These are phyloP conservation scores for Varanus salvator DNA, from an alignment of 2,113 vertebrate species.

Conservation along the genomic window DNA sequence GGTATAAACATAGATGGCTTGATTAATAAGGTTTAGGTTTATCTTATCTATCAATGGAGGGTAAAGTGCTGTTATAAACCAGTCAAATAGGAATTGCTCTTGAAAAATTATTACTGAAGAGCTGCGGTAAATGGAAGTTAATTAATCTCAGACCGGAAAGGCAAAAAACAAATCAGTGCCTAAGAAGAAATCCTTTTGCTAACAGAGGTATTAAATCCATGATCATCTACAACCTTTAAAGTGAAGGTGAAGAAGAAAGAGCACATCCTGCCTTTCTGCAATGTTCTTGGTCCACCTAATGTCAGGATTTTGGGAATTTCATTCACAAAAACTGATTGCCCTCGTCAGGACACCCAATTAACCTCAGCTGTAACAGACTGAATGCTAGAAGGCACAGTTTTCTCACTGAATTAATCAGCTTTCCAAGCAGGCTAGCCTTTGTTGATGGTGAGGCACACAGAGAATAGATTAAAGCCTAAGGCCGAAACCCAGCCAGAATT, in stretches of 20 bases:
- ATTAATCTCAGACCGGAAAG: slow-evolving; percentile 79
- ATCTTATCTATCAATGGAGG: slow-evolving; percentile 82
- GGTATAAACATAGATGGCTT: slow-evolving; percentile 72
- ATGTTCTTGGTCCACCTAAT: slow-evolving; percentile 64
- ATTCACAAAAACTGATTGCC: slow-evolving; percentile 63
- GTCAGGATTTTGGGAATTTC: slow-evolving; percentile 64
- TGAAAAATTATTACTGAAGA: slow-evolving; percentile 68
- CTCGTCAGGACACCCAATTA: slow-evolving; percentile 76
- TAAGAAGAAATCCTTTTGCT: slow-evolving; percentile 68
- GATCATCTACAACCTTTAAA: slow-evolving; percentile 67
- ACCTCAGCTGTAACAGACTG: slow-evolving; percentile 69
- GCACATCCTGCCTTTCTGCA: slow-evolving; percentile 62
- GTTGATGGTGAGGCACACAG: slow-evolving; percentile 41
- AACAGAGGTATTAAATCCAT: slow-evolving; percentile 71
- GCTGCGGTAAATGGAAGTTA: slow-evolving; percentile 75
- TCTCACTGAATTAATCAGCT: slow-evolving; percentile 41
- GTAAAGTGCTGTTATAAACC: slow-evolving; percentile 80
- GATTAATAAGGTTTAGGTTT: slow-evolving; percentile 81
- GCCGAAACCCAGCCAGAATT: neutral
- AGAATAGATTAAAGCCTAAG: slow-evolving; percentile 24
- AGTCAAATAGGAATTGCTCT: slow-evolving; percentile 73
- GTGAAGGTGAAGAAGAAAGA: slow-evolving; percentile 74
- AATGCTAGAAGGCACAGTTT: neutral
- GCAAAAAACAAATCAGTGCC: slow-evolving; percentile 31
- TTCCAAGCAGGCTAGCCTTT: slow-evolving; percentile 54